phyloP scores from a whole-genome alignment of 2,797 vertebrate species.

The Urocyon cinereoargenteus region DNA sequence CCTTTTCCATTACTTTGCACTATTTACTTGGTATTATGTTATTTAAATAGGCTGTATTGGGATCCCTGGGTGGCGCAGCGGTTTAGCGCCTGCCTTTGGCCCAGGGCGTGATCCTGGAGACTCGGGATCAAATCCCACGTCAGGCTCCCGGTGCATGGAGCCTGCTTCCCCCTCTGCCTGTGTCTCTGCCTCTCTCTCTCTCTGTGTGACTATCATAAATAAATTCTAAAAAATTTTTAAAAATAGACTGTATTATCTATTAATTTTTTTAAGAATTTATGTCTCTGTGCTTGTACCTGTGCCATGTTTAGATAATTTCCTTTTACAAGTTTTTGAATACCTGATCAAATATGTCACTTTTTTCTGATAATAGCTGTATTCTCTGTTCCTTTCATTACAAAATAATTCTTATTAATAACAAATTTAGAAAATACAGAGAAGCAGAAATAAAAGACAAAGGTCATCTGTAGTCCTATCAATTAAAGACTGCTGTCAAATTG shows the following conservation, averaged over 20 bases:
- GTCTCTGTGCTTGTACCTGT: not conserved
- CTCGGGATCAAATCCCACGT: no score
- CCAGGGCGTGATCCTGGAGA: no score
- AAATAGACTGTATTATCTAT: not conserved
- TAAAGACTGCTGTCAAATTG: not conserved
- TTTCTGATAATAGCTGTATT: not conserved
- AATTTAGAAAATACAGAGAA: not conserved
- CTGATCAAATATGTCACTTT: not conserved
- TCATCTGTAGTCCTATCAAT: not conserved
- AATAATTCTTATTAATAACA: not conserved
- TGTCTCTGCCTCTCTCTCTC: no score
- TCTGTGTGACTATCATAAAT: no score
- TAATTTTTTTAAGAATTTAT: not conserved
- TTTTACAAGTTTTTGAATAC: slow-evolving; percentile 21
- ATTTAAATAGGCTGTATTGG: not conserved
- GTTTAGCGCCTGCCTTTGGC: no score
- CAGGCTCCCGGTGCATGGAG: no score
- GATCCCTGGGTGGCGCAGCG: no score
- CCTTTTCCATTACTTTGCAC: not conserved
- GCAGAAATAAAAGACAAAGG: not conserved
- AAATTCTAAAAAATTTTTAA: no score
- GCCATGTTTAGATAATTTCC: not conserved
- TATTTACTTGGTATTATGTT: not conserved
- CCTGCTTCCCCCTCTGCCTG: no score
- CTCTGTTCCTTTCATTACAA: not conserved